Conservation (phyloP, 1,140 invertebrate species). For the Paracyclopina nana region DNA sequence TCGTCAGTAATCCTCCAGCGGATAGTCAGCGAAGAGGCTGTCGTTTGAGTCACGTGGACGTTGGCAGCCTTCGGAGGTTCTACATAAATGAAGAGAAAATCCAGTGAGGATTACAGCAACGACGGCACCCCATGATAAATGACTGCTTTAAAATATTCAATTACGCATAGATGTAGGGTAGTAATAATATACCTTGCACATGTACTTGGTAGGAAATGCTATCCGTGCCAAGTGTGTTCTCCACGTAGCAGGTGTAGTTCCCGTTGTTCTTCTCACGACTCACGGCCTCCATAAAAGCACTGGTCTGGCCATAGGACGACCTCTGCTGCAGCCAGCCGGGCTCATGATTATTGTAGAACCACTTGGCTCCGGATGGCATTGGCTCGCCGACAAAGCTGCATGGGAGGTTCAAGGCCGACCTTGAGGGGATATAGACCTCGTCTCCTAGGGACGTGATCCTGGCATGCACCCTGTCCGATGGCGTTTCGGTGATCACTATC, state of each 20-base stretch:
- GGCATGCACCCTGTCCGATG: background rate
- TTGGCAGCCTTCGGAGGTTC: background rate
- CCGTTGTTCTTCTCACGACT: background rate
- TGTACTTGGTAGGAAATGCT: background rate
- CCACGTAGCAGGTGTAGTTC: background rate
- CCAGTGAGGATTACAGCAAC: background rate
- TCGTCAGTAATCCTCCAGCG: background rate
- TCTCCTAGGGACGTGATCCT: background rate
- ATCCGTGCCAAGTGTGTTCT: background rate
- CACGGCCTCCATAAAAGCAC: background rate
- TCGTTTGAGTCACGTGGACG: background rate
- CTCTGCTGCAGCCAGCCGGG: background rate
- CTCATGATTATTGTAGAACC: background rate
- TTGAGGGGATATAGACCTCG: background rate
- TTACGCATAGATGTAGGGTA: too few species aligned
- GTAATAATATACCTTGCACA: background rate
- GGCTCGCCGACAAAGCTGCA: background rate
- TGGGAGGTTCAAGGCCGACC: background rate
- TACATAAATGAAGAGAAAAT: background rate
- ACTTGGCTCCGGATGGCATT: background rate
- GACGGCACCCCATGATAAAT: too few species aligned
- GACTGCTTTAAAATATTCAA: too few species aligned
- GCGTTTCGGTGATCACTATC: background rate
- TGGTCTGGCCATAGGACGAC: background rate
- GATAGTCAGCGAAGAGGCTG: background rate